A percentile compares a stretch with the other conserved stretches of the same genome.
Conservation (phyloP, 2,888 invertebrate species). For the Sinohyriopsis cumingii region DNA sequence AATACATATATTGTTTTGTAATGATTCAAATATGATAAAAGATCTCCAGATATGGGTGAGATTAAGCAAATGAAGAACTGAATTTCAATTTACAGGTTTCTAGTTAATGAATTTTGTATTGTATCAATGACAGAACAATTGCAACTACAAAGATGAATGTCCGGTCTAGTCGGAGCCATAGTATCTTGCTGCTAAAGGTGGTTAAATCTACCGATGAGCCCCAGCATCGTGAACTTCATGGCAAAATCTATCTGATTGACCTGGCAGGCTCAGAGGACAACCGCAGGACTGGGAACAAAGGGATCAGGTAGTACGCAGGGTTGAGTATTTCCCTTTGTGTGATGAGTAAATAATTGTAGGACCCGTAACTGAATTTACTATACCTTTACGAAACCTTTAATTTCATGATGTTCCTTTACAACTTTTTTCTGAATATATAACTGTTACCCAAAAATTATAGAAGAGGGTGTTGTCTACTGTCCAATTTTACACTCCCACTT, state of each 20-base stretch:
- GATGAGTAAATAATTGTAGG: not conserved
- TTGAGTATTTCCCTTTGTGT: not conserved
- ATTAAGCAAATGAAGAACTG: too few species aligned
- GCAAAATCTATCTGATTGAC: constrained; percentile 68
- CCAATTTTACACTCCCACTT: too few species aligned
- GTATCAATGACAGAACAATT: constrained; percentile 52
- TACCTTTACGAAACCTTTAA: too few species aligned
- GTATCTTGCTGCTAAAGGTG: constrained; percentile 63
- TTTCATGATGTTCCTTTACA: too few species aligned
- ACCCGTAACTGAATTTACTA: not conserved
- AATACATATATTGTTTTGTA: too few species aligned
- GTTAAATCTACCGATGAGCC: constrained; percentile 33
- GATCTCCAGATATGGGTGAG: too few species aligned
- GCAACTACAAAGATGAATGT: constrained; percentile 66
- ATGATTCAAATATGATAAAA: too few species aligned
- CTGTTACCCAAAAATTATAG: too few species aligned
- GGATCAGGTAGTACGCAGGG: constrained; percentile 54
- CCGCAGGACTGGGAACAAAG: constrained; percentile 66
- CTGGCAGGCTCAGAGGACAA: constrained; percentile 69
- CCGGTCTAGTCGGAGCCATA: constrained; percentile 66
- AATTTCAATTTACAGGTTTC: too few species aligned
- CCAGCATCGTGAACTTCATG: constrained; percentile 44
- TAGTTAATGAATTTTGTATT: too few species aligned
- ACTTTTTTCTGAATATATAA: too few species aligned
- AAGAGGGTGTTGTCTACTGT: too few species aligned